These are phyloP conservation scores for Margarornis squamiger DNA, from an alignment of 2,797 vertebrate species.

Conservation along the genomic window DNA sequence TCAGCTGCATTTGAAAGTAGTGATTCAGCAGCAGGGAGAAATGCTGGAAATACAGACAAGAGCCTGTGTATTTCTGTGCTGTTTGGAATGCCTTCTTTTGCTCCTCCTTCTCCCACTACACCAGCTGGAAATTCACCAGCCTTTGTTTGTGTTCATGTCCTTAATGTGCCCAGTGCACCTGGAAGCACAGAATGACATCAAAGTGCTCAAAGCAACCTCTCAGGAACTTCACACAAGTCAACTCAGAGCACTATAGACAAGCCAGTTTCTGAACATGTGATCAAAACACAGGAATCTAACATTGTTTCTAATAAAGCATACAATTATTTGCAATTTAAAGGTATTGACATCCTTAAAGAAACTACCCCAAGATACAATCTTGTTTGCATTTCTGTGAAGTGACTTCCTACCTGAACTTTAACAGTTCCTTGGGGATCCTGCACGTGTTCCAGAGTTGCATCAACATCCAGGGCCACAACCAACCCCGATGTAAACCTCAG, in stretches of 20 bases:
- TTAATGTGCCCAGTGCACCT: fast-evolving
- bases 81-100: neutral
- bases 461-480: constrained; percentile 92
- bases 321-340: neutral
- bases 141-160: neutral
- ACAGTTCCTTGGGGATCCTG: constrained; percentile 90
- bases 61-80: fast-evolving
- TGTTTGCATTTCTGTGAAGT: neutral
- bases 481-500: constrained; percentile 91
- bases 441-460: constrained; percentile 92
- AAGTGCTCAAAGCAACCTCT: neutral
- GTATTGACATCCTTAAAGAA: neutral
- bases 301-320: neutral
- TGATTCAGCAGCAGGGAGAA: neutral
- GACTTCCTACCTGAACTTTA: constrained; percentile 87
- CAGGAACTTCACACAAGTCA: neutral
- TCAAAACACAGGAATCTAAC: neutral
- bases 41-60: neutral
- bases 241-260: fast-evolving
- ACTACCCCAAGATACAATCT: neutral
- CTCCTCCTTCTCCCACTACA: neutral
- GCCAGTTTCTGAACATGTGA: neutral
- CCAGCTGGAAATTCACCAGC: neutral
- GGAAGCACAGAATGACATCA: neutral
- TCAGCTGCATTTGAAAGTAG: neutral